Percentiles rank a stretch among this genome's conserved stretches.
Evolutionary conservation across 2,797 vertebrate genomes (phyloP).

Genomic region (Hipposideros larvatus): DNA sequence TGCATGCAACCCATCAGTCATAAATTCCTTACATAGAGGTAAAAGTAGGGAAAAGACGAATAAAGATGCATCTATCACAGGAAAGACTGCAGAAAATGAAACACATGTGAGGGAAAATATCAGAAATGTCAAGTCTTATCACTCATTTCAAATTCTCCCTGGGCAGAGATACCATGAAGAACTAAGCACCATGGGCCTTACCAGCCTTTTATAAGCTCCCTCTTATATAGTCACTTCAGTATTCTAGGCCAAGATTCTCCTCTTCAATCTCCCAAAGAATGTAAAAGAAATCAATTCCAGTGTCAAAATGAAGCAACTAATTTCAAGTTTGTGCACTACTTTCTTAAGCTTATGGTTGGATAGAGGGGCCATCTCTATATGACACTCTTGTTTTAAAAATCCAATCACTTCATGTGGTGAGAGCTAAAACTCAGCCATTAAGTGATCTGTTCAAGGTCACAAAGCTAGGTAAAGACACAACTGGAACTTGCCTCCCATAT

Average conservation of each 20-base stretch:
- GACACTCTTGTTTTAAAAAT: background rate
- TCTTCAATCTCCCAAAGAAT: conserved; percentile 6
- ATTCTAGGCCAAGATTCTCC: background rate
- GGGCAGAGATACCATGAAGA: conserved; percentile 46
- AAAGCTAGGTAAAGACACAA: background rate
- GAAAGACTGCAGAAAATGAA: conserved; percentile 36
- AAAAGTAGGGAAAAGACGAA: background rate
- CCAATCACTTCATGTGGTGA: background rate
- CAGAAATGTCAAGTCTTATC: background rate
- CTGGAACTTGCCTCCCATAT: background rate
- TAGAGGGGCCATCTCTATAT: background rate
- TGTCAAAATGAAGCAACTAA: background rate
- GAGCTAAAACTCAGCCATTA: background rate
- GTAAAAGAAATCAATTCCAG: conserved; percentile 33
- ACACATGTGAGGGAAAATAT: background rate
- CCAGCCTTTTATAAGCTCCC: background rate
- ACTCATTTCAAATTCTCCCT: conserved; percentile 26
- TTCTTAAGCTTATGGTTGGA: background rate
- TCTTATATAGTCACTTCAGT: background rate
- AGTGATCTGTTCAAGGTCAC: background rate
- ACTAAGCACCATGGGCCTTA: background rate
- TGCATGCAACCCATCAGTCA: background rate
- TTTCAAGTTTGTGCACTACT: background rate
- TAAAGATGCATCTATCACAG: background rate
- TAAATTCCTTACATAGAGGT: background rate